Percentiles rank a stretch among this genome's conserved stretches.
phyloP scores from a whole-genome alignment of 2,113 vertebrate species.

The Spilogale gracilis region DNA sequence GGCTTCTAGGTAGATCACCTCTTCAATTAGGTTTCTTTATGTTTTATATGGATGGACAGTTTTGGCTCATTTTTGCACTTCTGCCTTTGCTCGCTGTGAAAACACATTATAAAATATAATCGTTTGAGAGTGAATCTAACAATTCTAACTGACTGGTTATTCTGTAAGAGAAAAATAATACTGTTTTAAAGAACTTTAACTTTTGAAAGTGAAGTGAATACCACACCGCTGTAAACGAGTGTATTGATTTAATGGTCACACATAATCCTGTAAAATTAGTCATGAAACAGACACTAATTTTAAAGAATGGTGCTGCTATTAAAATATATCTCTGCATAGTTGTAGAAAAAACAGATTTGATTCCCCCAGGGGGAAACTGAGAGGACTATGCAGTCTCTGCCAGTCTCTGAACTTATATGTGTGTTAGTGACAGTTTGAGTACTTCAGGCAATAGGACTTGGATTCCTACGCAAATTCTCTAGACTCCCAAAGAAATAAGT shows the following conservation, averaged over 20 bases:
- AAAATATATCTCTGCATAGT: conserved; percentile 60
- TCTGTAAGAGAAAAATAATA: conserved; percentile 60
- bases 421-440: conserved; percentile 61
- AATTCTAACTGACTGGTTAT: conserved; percentile 22
- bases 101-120: conserved; percentile 69
- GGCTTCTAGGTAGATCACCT: conserved; percentile 42
- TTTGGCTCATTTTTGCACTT: conserved; percentile 52
- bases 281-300: conserved; percentile 76
- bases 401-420: conserved; percentile 10
- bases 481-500: conserved; percentile 56
- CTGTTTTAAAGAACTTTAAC: not conserved
- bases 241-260: conserved; percentile 67
- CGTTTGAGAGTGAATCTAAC: conserved; percentile 42
- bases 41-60: not conserved
- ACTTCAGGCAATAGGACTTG: conserved; percentile 25
- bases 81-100: conserved; percentile 71
- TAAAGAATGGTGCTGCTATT: conserved; percentile 62
- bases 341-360: conserved; percentile 57
- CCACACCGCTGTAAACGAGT: conserved; percentile 33
- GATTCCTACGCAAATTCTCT: conserved; percentile 68
- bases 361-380: not conserved
- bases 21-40: conserved; percentile 59
- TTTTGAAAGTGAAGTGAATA: conserved; percentile 60
- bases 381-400: conserved; percentile 32
- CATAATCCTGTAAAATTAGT: conserved; percentile 75